Percentiles rank a stretch among this genome's conserved stretches.
Evolutionary conservation across 2,113 vertebrate genomes (phyloP).

Genomic region (Nothocercus nigrocapillus): DNA sequence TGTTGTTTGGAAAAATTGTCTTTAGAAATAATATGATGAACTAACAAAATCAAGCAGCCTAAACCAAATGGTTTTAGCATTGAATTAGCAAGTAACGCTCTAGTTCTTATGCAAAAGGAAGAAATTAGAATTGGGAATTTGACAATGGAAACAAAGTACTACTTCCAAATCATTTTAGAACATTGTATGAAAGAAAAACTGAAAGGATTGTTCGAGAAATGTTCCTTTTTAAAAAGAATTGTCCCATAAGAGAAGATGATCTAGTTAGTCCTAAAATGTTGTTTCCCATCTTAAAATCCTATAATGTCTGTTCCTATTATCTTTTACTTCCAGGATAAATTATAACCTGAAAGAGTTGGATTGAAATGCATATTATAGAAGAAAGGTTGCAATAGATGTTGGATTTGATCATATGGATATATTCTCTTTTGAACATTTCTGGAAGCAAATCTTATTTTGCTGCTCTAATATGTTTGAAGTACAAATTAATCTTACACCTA

Average conservation of each 20-base stretch:
- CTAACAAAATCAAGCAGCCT: background rate
- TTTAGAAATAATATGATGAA: background rate
- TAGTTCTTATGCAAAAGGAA: background rate
- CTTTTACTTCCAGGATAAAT: background rate
- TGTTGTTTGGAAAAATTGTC: background rate
- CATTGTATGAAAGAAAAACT: background rate
- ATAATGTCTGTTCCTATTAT: background rate
- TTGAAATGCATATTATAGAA: background rate
- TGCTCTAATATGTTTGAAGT: constrained; percentile 68
- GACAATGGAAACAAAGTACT: background rate
- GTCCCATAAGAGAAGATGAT: background rate
- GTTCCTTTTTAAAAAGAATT: background rate
- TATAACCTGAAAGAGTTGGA: background rate
- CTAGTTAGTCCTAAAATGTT: background rate
- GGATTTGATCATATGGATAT: constrained; percentile 20
- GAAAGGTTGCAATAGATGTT: background rate
- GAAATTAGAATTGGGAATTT: background rate
- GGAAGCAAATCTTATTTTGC: constrained; percentile 60
- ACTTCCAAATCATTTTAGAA: background rate
- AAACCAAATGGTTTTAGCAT: background rate
- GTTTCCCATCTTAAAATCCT: background rate
- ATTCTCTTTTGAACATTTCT: constrained; percentile 39
- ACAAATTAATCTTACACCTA: constrained; percentile 70
- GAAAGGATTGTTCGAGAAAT: background rate
- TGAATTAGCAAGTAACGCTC: background rate